Base-by-base conservation (phyloP, 1,140 invertebrate species). In the Cryptotermes secundus region DNA sequence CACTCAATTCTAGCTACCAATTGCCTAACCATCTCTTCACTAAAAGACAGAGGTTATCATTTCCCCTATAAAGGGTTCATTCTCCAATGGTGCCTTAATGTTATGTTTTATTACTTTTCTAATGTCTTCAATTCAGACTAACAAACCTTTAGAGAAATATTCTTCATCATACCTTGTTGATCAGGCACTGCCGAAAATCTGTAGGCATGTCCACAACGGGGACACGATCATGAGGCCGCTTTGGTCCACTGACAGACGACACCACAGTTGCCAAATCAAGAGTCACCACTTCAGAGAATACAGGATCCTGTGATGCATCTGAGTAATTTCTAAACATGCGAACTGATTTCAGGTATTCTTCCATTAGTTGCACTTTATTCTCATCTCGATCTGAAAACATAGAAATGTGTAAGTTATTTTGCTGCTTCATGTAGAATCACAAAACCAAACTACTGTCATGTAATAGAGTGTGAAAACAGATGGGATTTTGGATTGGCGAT, bases 181-280 rank as follows among this genome's bases (percentile, higher is more conserved):
- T 93, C 0, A 99, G 92, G 87, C 97, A 99, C 0, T 92, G 90
- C 16, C 91, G 89, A 89, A 99, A 99, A 90, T 99, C 98, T 42
- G 91, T 88, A 88, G 98, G 97, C 96, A 99, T 98, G 49, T 96
- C 94, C 0, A 93, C 90, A 0, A 99, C 96, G 0, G 97, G 93
- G 6, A 99, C 97, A 82, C 97, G 92, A 91, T 99, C 99, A 87
- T 99, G 98, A 0, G 98, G 98, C 86, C 98, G 91, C 89, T 99
- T 99, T 0, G 99, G 98, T 16, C 99, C 99, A 87, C 97, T 98
- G 0, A 99, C 95, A 83, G 97, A 99, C 4, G 98, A 96, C 19
- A 97, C 97, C 1, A 99, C 97, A 1, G 95, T 96, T 0, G 90
- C 89, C 45, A 99, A 91, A 89, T 99, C 98, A 83, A 99, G 89